These are phyloP conservation scores for Syndactyla subalaris DNA, from an alignment of 2,797 vertebrate species.

Conservation along the genomic window DNA sequence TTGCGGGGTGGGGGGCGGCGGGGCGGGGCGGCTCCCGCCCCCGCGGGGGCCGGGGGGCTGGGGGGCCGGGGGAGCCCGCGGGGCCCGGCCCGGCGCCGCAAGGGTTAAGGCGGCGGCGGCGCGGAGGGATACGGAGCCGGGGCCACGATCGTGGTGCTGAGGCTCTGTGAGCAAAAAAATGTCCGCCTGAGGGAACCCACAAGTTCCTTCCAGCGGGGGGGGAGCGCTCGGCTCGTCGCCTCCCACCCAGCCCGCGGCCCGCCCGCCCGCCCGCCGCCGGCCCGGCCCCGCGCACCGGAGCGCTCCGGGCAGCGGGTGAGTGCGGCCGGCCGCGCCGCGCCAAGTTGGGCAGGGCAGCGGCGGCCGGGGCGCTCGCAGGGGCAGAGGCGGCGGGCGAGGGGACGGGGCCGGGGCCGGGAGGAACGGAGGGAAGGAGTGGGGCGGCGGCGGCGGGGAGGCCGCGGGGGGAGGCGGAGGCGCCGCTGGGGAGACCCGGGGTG, in stretches of 20 bases:
- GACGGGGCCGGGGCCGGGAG: not conserved
- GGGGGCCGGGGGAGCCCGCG: no score
- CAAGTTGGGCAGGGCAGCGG: constrained; percentile 5
- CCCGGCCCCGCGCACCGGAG: constrained; percentile 21
- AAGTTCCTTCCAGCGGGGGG: constrained; percentile 89
- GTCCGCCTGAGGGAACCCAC: constrained; percentile 97
- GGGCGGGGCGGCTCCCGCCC: not conserved
- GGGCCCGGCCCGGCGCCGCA: not conserved
- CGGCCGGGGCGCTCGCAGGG: constrained; percentile 23
- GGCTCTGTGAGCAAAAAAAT: constrained; percentile 89
- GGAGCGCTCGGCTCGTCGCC: constrained; percentile 46
- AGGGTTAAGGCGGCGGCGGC: constrained; percentile 75
- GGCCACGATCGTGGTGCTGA: constrained; percentile 85
- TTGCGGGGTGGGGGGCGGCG: not conserved
- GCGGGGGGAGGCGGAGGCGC: not conserved
- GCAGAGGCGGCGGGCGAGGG: not conserved
- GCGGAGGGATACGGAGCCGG: constrained; percentile 90
- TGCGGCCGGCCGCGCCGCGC: not conserved
- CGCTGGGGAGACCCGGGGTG: not conserved
- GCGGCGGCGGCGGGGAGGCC: not conserved
- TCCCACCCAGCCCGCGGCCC: constrained; percentile 34
- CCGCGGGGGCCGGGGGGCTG: no score
- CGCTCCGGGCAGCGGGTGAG: not conserved
- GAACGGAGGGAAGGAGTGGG: not conserved
- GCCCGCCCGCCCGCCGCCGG: constrained; percentile 35